Percentiles rank a stretch among this genome's conserved stretches.
Conservation (phyloP, 2,888 invertebrate species). For the Zaprionus bogoriensis region DNA sequence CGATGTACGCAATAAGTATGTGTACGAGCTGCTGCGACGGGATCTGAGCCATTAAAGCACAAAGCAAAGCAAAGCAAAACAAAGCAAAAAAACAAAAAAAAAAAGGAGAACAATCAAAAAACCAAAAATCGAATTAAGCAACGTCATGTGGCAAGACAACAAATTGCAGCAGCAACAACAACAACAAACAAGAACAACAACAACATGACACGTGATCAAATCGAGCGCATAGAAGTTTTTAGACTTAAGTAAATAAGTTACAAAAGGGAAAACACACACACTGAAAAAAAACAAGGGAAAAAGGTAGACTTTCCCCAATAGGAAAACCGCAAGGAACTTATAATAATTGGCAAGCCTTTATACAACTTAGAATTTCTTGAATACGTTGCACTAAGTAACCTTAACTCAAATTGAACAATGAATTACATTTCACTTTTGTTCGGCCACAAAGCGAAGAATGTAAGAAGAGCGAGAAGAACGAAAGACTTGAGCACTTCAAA, state of each 20-base stretch:
- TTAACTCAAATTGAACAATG: constrained; percentile 6
- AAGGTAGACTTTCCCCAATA: constrained; percentile 31
- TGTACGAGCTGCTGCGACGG: constrained; percentile 81
- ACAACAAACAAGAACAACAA: constrained; percentile 27
- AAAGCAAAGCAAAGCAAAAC: constrained; percentile 5
- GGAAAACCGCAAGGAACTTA: constrained; percentile 16
- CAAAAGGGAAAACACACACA: constrained; percentile 1
- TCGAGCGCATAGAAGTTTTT: constrained; percentile 64
- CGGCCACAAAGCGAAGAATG: constrained; percentile 39
- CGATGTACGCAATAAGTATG: constrained; percentile 81
- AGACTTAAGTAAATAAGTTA: constrained; percentile 46
- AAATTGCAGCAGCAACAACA: constrained; percentile 26
- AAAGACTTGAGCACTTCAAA: constrained; percentile 78
- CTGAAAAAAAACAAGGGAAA: constrained; percentile 11
- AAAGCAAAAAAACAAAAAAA: constrained; percentile 26
- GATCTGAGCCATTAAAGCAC: constrained; percentile 74
- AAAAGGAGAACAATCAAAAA: constrained; percentile 4
- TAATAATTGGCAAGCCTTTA: constrained; percentile 59
- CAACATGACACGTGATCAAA: constrained; percentile 67
- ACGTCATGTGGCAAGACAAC: constrained; percentile 25
- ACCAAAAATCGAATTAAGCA: constrained; percentile 46
- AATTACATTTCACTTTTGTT: constrained; percentile 37
- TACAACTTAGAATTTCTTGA: constrained; percentile 50
- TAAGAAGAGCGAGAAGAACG: constrained; percentile 30
- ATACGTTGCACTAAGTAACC: constrained; percentile 36